Conservation (phyloP, 2,113 vertebrate species). For the Macquaria ambigua region DNA sequence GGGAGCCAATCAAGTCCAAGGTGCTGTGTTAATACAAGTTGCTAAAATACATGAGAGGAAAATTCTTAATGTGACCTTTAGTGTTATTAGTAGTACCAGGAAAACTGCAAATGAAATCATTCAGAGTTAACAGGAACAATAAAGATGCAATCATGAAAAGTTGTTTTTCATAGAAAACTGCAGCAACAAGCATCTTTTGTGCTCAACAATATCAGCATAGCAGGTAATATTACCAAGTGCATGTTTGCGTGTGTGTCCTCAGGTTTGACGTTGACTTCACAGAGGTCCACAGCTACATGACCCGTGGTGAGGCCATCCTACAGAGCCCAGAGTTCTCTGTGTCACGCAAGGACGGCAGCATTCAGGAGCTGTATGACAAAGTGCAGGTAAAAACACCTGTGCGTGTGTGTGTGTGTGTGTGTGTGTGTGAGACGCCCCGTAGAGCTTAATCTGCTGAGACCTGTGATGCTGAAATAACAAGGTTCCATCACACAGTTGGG, state of each 20-base stretch:
- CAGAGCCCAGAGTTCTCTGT: conserved; percentile 94
- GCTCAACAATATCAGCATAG: background rate
- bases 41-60: too few relatives aligned
- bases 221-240: background rate
- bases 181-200: background rate
- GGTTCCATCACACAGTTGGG: conserved; percentile 27
- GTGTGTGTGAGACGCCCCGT: background rate
- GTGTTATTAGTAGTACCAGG: background rate
- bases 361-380: conserved; percentile 96
- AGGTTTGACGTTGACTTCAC: conserved; percentile 97
- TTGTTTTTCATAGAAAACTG: background rate
- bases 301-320: conserved; percentile 94
- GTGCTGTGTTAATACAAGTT: background rate
- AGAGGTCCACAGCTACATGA: conserved; percentile 99
- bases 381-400: conserved; percentile 81
- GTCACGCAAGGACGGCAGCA: conserved; percentile 92
- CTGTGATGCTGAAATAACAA: conserved; percentile 27
- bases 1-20: background rate
- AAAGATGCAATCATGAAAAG: background rate
- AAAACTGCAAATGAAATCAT: background rate
- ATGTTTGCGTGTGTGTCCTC: conserved; percentile 1
- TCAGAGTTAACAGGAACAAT: background rate
- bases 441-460: conserved; percentile 16
- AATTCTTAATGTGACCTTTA: background rate
- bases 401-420: conserved; percentile 4